Conservation (phyloP, 2,888 invertebrate genomes). For the Archips xylosteana region DNA sequence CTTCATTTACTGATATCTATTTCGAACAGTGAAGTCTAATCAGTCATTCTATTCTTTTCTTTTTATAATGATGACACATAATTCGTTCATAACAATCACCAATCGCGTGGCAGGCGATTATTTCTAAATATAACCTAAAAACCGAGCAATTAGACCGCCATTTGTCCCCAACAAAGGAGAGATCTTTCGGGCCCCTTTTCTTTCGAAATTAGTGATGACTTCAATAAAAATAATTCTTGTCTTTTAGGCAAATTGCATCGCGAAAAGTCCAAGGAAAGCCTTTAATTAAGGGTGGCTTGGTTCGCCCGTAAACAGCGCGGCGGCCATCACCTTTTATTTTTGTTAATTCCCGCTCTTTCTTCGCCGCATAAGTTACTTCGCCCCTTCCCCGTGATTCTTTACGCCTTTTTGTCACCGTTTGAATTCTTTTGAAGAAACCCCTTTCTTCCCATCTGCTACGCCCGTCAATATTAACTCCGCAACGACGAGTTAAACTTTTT, state of each 20-base stretch:
- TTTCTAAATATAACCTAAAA: conserved; percentile 57
- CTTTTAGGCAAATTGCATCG: conserved; percentile 86
- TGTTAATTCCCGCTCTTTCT: conserved; percentile 84
- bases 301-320: conserved; percentile 78
- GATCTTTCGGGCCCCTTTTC: conserved; percentile 65
- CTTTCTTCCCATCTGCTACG: conserved; percentile 82
- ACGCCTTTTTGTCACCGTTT: conserved; percentile 85
- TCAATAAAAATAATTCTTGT: conserved; percentile 86
- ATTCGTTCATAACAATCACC: conserved; percentile 57
- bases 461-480: conserved; percentile 86
- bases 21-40: neutral
- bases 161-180: conserved; percentile 80
- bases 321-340: conserved; percentile 85
- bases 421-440: conserved; percentile 84
- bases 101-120: conserved; percentile 64
- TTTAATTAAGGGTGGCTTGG: conserved; percentile 82
- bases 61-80: neutral
- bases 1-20: neutral
- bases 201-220: conserved; percentile 84
- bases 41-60: neutral
- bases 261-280: conserved; percentile 84
- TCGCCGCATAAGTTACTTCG: conserved; percentile 85
- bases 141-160: conserved; percentile 81
- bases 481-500: conserved; percentile 82
- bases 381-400: conserved; percentile 81